These are phyloP conservation scores for Heliconius eleuchia DNA, from an alignment of 1,140 invertebrate species.

Conservation along the genomic window DNA sequence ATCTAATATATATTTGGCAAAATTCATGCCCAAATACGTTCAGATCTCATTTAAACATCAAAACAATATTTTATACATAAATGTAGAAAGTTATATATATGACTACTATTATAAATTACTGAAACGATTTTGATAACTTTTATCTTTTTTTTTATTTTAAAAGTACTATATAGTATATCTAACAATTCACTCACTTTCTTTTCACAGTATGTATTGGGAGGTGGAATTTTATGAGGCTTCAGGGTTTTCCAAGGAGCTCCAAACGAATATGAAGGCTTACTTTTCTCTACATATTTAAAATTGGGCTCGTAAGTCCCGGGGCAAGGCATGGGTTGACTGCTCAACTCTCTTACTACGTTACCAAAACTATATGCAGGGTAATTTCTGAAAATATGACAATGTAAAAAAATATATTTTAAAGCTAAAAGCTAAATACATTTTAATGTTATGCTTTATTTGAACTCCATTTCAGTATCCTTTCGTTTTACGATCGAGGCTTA, in stretches of 20 bases:
- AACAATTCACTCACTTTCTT: slow-evolving; percentile 56
- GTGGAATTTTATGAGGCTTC: slow-evolving; percentile 44
- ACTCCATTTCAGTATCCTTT: too few species aligned
- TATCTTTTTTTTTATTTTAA: neutral
- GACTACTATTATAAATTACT: neutral
- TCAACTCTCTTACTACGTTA: slow-evolving; percentile 27
- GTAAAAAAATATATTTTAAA: neutral
- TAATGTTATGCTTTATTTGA: too few species aligned
- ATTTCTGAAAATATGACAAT: slow-evolving; percentile 40
- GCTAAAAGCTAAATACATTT: too few species aligned
- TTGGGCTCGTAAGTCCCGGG: slow-evolving; percentile 65
- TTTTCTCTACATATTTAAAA: slow-evolving; percentile 54
- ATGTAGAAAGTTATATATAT: too few species aligned
- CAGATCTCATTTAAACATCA: too few species aligned
- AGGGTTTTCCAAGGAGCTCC: slow-evolving; percentile 46
- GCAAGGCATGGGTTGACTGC: slow-evolving; percentile 40
- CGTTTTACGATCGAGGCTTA: too few species aligned
- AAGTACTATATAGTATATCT: neutral
- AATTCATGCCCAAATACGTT: too few species aligned
- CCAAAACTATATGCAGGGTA: slow-evolving; percentile 58
- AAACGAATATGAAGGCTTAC: slow-evolving; percentile 60
- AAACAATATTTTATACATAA: too few species aligned
- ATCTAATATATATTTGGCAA: neutral
- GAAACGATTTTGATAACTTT: neutral
- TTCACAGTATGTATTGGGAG: slow-evolving; percentile 67